These are phyloP conservation scores for Lineus longissimus DNA, from an alignment of 1,140 invertebrate genomes.

Conservation along the genomic window DNA sequence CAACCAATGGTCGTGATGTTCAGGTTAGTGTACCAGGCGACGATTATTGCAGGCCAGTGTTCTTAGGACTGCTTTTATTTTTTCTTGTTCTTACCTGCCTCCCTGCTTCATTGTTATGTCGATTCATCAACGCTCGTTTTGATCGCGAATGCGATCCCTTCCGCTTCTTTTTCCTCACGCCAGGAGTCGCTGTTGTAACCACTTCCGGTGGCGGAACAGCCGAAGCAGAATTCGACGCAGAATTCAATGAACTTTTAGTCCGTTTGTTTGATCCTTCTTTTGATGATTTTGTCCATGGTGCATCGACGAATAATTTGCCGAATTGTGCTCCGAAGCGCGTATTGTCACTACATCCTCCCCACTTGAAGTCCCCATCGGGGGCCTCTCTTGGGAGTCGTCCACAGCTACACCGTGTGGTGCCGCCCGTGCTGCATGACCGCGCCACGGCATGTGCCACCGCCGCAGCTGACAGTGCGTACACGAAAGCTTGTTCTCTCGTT, in stretches of 20 bases:
- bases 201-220: not conserved
- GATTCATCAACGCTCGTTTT: constrained; percentile 58
- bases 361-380: constrained; percentile 60
- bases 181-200: constrained; percentile 41
- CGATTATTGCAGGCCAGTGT: too few relatives aligned
- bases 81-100: constrained; percentile 27
- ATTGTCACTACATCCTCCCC: constrained; percentile 69
- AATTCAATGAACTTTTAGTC: too few relatives aligned
- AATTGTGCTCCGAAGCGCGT: constrained; percentile 62
- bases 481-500: constrained; percentile 75
- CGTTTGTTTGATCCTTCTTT: constrained; percentile 5
- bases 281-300: constrained; percentile 49
- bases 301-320: constrained; percentile 62
- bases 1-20: too few relatives aligned
- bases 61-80: too few relatives aligned
- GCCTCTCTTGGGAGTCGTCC: constrained; percentile 50
- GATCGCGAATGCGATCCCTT: constrained; percentile 25
- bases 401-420: constrained; percentile 66
- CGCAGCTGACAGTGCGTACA: constrained; percentile 71
- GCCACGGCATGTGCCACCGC: constrained; percentile 70
- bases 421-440: constrained; percentile 67
- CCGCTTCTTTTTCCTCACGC: constrained; percentile 19
- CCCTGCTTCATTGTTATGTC: constrained; percentile 62
- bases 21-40: too few relatives aligned
- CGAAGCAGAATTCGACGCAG: not conserved